phyloP scores from a whole-genome alignment of 1,140 invertebrate genomes.

The Aethina tumida region DNA sequence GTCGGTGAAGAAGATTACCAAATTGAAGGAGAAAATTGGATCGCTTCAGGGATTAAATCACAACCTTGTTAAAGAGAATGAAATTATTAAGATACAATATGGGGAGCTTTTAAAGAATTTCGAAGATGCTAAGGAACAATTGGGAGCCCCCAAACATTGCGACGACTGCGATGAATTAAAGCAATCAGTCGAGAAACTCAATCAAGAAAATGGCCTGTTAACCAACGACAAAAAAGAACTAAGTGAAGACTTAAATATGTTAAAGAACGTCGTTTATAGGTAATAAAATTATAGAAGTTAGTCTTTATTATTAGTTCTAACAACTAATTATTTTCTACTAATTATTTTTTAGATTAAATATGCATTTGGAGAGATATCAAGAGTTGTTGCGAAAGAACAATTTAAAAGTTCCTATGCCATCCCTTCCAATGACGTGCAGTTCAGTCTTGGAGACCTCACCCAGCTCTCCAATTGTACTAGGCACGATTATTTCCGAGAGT shows the following conservation, averaged over 20 bases:
- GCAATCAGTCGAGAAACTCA: conserved; percentile 35
- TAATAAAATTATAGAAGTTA: conserved; percentile 19
- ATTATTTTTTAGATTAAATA: conserved; percentile 43
- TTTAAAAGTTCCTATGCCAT: conserved; percentile 15
- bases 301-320: conserved; percentile 4
- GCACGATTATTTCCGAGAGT: conserved; percentile 20
- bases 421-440: conserved; percentile 7
- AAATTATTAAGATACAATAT: conserved; percentile 20
- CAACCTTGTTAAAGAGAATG: conserved; percentile 25
- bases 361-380: conserved; percentile 56
- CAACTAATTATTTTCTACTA: not conserved
- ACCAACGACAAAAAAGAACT: conserved; percentile 42
- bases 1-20: conserved; percentile 28
- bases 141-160: conserved; percentile 27
- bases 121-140: conserved; percentile 17
- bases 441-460: too few relatives aligned
- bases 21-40: conserved; percentile 30
- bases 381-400: conserved; percentile 43
- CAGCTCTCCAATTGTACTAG: too few relatives aligned
- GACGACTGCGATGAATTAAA: conserved; percentile 35
- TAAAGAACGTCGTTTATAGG: conserved; percentile 57
- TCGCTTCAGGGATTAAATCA: conserved; percentile 22
- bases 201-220: conserved; percentile 35
- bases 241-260: conserved; percentile 48
- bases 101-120: conserved; percentile 20